Evolutionary conservation across 2,797 vertebrate genomes (phyloP), one percentile per base, ranked within the genome.

Genomic region (Enteromius argenteus): DNA sequence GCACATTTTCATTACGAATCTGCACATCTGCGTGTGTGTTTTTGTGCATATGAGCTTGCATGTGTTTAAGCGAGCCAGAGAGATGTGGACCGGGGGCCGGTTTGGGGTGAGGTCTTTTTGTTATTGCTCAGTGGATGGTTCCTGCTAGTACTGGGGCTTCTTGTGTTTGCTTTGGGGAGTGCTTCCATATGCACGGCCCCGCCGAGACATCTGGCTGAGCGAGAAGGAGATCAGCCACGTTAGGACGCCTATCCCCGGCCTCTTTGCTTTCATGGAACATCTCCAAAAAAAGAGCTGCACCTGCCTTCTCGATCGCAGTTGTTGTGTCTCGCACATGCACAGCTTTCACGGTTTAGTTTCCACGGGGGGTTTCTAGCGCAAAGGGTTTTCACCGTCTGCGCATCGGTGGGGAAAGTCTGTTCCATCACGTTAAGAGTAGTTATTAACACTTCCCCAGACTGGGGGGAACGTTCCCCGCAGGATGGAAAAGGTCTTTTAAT

Each of bases 81-180:
- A 85, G 51, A 75, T 82, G 85, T 87, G 81, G 68, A 84, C 80
- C 69, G 37, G 83, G 69, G 85, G 87, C 80, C 58, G 39, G 73
- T 80, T 60, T 85, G 85, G 86, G 78, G 67, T 79, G 69, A 88
- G 67, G 69, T 93, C 91, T 93, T 88, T 91, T 90, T 93, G 91
- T 94, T 94, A 92, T 93, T 94, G 92, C 92, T 92, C 90, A 89
- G 91, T 92, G 91, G 90, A 93, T 71, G 87, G 88, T 92, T 93
- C 90, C 90, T 88, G 92, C 92, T 91, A 89, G 92, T 89, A 91
- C 90, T 93, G 91, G 86, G 90, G 92, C 89, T 92, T 92, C 86
- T 88, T 93, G 88, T 94, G 92, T 95, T 95, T 95, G 92, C 92
- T 93, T 92, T 92, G 90, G 86, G 85, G 90, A 95, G 94, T 95